phyloP scores from a whole-genome alignment of 2,113 vertebrate species.

The Centropristis striata region DNA sequence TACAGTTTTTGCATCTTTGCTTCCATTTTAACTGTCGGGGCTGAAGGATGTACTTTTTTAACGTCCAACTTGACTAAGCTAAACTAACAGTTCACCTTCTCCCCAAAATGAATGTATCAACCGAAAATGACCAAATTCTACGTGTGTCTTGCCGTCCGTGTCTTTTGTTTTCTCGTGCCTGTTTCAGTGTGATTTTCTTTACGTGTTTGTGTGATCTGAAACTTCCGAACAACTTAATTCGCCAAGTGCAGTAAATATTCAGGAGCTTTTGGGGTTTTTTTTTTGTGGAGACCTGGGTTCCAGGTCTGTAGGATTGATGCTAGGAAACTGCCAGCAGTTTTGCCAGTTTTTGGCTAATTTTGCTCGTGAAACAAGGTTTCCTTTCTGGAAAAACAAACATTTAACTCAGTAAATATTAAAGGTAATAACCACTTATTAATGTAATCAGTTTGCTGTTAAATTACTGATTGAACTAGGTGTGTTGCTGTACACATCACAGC shows the following conservation, averaged over 20 bases:
- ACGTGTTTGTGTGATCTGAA: constrained; percentile 12
- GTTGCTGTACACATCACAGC: background rate
- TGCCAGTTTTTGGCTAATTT: background rate
- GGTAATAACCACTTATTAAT: too few relatives aligned
- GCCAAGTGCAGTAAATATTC: constrained; percentile 18
- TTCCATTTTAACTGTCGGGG: constrained; percentile 1
- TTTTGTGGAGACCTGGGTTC: background rate
- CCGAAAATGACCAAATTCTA: constrained; percentile 65
- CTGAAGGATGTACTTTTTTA: background rate
- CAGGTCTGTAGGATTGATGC: background rate
- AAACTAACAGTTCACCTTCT: constrained; percentile 5
- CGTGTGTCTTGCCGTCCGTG: constrained; percentile 1
- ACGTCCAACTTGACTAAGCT: background rate
- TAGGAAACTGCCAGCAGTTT: background rate
- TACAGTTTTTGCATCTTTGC: background rate
- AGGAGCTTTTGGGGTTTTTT: background rate
- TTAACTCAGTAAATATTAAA: background rate
- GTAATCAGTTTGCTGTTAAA: background rate
- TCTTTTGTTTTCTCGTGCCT: constrained; percentile 27
- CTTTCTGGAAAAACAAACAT: background rate
- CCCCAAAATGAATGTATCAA: constrained; percentile 58
- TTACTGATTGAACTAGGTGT: background rate
- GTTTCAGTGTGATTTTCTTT: constrained; percentile 4
- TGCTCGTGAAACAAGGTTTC: background rate
- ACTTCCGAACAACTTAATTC: background rate